These are phyloP conservation scores for Triplophysa rosa DNA, from an alignment of 2,113 vertebrate genomes.

Conservation along the genomic window DNA sequence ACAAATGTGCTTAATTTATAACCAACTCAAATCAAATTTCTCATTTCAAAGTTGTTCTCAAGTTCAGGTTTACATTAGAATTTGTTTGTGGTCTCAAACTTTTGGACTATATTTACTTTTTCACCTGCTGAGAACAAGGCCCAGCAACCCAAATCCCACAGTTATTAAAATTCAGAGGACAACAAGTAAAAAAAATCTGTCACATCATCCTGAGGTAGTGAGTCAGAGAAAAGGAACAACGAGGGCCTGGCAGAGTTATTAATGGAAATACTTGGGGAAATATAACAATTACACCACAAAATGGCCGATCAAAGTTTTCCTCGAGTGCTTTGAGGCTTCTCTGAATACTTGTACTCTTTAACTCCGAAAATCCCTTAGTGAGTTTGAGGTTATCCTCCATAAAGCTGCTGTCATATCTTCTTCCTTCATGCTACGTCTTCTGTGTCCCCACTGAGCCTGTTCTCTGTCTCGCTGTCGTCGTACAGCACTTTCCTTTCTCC, in stretches of 20 bases:
- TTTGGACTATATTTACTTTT: slow-evolving; percentile 7
- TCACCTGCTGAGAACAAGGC: slow-evolving; percentile 10
- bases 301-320: slow-evolving; percentile 29
- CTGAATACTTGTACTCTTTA: slow-evolving; percentile 26
- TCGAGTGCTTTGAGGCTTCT: slow-evolving; percentile 14
- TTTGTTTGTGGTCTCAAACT: not conserved
- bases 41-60: too few species aligned
- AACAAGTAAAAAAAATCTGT: slow-evolving; percentile 2
- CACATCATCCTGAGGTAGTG: slow-evolving; percentile 13
- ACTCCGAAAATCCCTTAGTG: not conserved
- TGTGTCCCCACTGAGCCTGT: slow-evolving; percentile 6
- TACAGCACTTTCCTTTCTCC: slow-evolving; percentile 34
- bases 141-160: slow-evolving; percentile 22
- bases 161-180: slow-evolving; percentile 24
- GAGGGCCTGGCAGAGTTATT: slow-evolving; percentile 34
- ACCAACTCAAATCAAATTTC: too few species aligned
- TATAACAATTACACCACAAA: slow-evolving; percentile 28
- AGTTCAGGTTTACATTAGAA: not conserved
- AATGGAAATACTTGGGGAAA: slow-evolving; percentile 31
- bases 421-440: slow-evolving; percentile 12
- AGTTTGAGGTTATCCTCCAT: slow-evolving; percentile 34
- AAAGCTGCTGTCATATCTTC: slow-evolving; percentile 38
- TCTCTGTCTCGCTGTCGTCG: slow-evolving; percentile 48
- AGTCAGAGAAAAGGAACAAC: slow-evolving; percentile 19
- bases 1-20: too few species aligned